phyloP scores from a whole-genome alignment of 2,888 invertebrate genomes.

The Eumacrocentrus americanus region DNA sequence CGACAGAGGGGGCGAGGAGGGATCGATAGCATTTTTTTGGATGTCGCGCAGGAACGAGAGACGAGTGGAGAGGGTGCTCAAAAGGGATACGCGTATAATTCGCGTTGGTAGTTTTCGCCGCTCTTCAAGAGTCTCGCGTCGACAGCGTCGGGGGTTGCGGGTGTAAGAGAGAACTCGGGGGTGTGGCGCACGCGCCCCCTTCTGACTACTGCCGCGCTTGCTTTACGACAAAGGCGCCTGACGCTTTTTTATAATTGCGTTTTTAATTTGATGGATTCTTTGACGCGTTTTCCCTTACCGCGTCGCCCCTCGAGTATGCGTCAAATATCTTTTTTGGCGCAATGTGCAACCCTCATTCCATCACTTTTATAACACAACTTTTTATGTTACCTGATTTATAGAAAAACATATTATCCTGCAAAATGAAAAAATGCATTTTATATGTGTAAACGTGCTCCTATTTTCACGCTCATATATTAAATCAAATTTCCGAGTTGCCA shows the following conservation, averaged over 20 bases:
- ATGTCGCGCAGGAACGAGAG: conserved; percentile 42
- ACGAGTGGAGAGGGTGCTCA: conserved; percentile 34
- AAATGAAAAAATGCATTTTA: no score
- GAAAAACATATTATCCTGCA: no score
- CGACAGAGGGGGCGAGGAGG: conserved; percentile 33
- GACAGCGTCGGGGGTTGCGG: conserved; percentile 22
- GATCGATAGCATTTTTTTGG: conserved; percentile 48
- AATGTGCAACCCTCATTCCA: no score
- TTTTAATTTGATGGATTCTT: conserved; percentile 60
- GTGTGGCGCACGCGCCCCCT: conserved; percentile 10
- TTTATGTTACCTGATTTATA: no score
- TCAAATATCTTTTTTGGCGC: background rate
- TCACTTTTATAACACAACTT: no score
- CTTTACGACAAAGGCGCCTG: conserved; percentile 55
- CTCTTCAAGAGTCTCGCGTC: conserved; percentile 10
- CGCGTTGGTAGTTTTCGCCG: conserved; percentile 18
- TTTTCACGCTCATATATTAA: background rate
- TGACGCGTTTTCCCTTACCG: conserved; percentile 49
- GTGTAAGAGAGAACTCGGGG: conserved; percentile 19
- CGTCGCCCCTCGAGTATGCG: conserved; percentile 15
- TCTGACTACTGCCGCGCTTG: conserved; percentile 33
- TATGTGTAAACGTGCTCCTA: background rate
- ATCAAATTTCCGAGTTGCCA: background rate
- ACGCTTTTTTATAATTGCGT: conserved; percentile 59
- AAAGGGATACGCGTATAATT: conserved; percentile 26